Percentiles rank a stretch among this genome's conserved stretches.
These are phyloP conservation scores for Notechis scutatus DNA, from an alignment of 2,113 vertebrate species.

Conservation along the genomic window DNA sequence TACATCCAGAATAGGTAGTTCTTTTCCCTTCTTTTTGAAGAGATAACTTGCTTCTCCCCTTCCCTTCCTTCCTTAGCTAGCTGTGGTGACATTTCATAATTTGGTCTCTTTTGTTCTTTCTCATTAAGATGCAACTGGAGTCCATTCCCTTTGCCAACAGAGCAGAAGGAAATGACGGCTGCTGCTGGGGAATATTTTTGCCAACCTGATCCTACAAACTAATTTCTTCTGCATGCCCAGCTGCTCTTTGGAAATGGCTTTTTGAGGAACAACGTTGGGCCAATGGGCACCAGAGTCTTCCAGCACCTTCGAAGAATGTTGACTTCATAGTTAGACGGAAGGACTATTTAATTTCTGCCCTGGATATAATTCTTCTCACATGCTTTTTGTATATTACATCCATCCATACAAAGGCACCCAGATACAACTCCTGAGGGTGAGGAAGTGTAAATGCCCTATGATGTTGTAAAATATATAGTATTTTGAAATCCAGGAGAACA, in stretches of 20 bases:
- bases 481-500: neutral
- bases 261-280: neutral
- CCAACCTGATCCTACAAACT: neutral
- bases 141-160: neutral
- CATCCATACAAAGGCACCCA: neutral
- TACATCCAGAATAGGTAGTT: neutral
- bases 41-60: neutral
- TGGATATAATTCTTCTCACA: neutral
- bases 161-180: constrained; percentile 11
- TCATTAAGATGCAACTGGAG: neutral
- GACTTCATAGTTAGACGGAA: neutral
- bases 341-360: neutral
- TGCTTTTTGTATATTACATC: neutral
- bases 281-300: neutral
- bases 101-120: neutral
- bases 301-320: neutral
- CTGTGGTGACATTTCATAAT: neutral
- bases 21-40: neutral
- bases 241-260: neutral
- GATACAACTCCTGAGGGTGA: neutral
- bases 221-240: neutral
- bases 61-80: neutral
- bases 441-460: neutral
- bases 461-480: neutral
- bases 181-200: neutral